Evolutionary conservation across 1,140 invertebrate genomes (phyloP).

Genomic region (Hormaphis cornu): DNA sequence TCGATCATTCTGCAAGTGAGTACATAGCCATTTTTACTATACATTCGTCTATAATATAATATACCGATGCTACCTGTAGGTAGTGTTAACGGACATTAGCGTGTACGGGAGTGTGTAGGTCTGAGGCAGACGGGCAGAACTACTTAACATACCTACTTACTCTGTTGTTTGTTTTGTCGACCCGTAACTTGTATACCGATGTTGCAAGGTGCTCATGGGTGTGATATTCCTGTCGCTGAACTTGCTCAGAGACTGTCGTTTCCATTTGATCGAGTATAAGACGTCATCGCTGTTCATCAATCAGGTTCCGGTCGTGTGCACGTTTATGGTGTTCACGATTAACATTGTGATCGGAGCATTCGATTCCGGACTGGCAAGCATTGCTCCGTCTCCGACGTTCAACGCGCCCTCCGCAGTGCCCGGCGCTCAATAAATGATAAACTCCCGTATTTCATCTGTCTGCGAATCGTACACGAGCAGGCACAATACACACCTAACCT

Average conservation of each 20-base stretch:
- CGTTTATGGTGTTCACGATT: constrained; percentile 62
- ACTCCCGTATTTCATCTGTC: too few species aligned
- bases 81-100: too few species aligned
- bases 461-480: too few species aligned
- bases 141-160: too few species aligned
- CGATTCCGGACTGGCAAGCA: constrained; percentile 47
- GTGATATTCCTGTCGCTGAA: constrained; percentile 61
- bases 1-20: constrained; percentile 81
- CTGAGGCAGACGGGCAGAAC: too few species aligned
- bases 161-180: not conserved
- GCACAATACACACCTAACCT: too few species aligned
- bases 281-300: constrained; percentile 59
- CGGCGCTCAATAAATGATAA: too few species aligned
- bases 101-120: too few species aligned
- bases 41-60: not conserved
- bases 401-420: not conserved
- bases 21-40: too few species aligned
- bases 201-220: constrained; percentile 43
- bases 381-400: constrained; percentile 22
- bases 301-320: constrained; percentile 56
- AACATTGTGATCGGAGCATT: constrained; percentile 72
- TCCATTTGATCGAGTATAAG: constrained; percentile 58
- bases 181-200: too few species aligned
- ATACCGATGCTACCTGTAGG: too few species aligned
- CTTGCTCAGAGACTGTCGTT: constrained; percentile 61